Percentiles rank a stretch among this genome's conserved stretches.
Conservation (phyloP, 2,888 invertebrate genomes). For the Drosophila lutescens region DNA sequence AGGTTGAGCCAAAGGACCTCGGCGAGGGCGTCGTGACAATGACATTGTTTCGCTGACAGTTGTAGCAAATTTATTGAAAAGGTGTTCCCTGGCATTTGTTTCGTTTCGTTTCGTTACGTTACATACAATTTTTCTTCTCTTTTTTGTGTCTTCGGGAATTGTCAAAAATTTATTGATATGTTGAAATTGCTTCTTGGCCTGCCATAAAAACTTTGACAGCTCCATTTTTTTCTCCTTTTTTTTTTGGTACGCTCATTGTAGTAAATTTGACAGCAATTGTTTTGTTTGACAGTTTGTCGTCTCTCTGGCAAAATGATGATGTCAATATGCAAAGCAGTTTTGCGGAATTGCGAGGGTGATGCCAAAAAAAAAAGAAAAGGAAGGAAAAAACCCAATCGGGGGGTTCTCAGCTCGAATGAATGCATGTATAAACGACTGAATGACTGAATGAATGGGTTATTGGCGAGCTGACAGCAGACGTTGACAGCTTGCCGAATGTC, state of each 20-base stretch:
- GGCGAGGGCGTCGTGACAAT: constrained; percentile 69
- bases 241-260: constrained; percentile 55
- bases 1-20: constrained; percentile 1
- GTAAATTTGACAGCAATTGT: constrained; percentile 80
- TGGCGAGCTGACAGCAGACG: constrained; percentile 30
- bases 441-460: constrained; percentile 31
- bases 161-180: constrained; percentile 79
- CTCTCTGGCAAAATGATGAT: constrained; percentile 70
- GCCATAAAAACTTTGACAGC: constrained; percentile 70
- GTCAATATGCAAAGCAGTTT: constrained; percentile 76
- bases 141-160: constrained; percentile 47
- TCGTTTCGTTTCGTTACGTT: constrained; percentile 12
- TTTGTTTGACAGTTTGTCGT: constrained; percentile 79
- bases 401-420: constrained; percentile 18
- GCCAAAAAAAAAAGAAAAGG: background rate
- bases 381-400: constrained; percentile 10
- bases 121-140: background rate
- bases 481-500: constrained; percentile 16
- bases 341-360: constrained; percentile 20
- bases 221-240: constrained; percentile 51
- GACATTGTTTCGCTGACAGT: constrained; percentile 80
- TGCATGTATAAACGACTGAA: constrained; percentile 17
- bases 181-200: constrained; percentile 69
- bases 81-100: constrained; percentile 66
- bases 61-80: constrained; percentile 80